Base-by-base conservation (phyloP, 2,888 invertebrate genomes). In the Therioaphis trifolii region DNA sequence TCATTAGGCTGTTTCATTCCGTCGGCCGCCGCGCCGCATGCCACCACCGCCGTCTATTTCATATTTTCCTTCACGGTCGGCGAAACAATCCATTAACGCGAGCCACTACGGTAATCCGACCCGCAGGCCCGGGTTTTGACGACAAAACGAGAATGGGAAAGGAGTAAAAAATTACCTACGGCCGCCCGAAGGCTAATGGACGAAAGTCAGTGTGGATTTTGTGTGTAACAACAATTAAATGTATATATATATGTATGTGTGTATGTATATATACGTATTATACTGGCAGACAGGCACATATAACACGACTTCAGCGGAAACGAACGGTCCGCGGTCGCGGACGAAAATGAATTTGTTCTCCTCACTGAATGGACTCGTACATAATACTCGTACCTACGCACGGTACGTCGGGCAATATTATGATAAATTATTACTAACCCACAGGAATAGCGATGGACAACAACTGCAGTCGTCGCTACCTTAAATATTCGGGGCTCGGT, bases 51-150 rank as follows among this genome's bases (percentile, higher is more conserved):
- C 76, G 58, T 24, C 71, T 63, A 21, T 72, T 55, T 72, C n/a
- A 49, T 82, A 74, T 74, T 74, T 79, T 63, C 52, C 40, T 82
- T 82, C 82, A 82, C 82, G 82, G 82, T 82, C 82, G 82, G 52
- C 46, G 63, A 74, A 82, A 82, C 82, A 82, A 82, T 82, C 82
- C 82, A 82, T 82, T 82, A 82, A 72, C 82, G 82, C 74, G 80
- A 72, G 52, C n/a, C 52, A 7, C 46, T 21, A 29, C 40, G 52
- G 82, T 72, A 61, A 72, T 82, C 82, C 82, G 82, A 79, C 63
- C 72, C 61, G 63, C 49, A 40, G 78, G 55, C 29, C 61, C 21
- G 21, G 69, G 69, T 74, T n/a, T 82, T 82, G 82, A 82, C 72
- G 82, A 74, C 80, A 82, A 74, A 82, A 82, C 72, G 72, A 82